phyloP scores from a whole-genome alignment of 1,140 invertebrate genomes.

The Lordiphosa clarofinis region DNA sequence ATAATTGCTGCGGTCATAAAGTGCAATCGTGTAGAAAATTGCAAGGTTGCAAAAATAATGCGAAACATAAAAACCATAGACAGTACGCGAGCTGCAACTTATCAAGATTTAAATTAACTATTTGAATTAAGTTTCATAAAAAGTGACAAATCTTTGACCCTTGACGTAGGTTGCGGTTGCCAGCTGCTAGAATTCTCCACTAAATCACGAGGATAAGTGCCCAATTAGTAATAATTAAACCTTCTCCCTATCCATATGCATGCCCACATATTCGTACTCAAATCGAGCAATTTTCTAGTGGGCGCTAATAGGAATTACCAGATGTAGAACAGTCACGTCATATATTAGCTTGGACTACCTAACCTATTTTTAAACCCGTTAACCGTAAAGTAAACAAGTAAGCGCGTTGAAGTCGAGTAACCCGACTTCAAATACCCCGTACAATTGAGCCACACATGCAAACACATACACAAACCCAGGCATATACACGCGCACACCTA shows the following conservation, averaged over 20 bases:
- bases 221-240: slow-evolving; percentile 16
- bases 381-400: too few species aligned
- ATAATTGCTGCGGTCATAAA: slow-evolving; percentile 61
- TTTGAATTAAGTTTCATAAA: slow-evolving; percentile 7
- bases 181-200: not conserved
- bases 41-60: slow-evolving; percentile 54
- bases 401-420: too few species aligned
- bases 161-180: slow-evolving; percentile 24
- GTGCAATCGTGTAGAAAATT: slow-evolving; percentile 68
- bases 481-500: too few species aligned
- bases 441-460: too few species aligned
- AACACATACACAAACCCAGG: too few species aligned
- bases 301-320: slow-evolving; percentile 32
- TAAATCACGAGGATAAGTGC: slow-evolving; percentile 1
- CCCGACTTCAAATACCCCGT: too few species aligned
- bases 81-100: slow-evolving; percentile 4
- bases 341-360: too few species aligned
- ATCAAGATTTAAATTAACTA: slow-evolving; percentile 10
- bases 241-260: not conserved
- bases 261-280: slow-evolving; percentile 18
- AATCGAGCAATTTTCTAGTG: slow-evolving; percentile 16
- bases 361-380: too few species aligned
- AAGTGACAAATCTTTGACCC: slow-evolving; percentile 24
- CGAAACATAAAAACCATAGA: slow-evolving; percentile 18
- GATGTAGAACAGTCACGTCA: slow-evolving; percentile 17